Evolutionary conservation across 2,888 invertebrate species (phyloP).

Genomic region (Stenurella melanura): DNA sequence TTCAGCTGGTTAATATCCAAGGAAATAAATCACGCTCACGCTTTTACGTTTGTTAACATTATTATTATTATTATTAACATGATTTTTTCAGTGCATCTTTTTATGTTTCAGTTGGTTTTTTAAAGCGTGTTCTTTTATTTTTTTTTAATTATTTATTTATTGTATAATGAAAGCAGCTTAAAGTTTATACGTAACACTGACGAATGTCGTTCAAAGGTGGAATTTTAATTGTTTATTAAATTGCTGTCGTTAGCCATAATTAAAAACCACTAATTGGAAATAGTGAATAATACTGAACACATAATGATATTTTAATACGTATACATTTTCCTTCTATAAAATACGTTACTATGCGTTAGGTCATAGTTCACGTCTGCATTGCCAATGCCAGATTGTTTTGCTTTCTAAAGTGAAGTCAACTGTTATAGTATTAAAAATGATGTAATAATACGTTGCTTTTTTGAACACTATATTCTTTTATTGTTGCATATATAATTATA

Average conservation of each 20-base stretch:
- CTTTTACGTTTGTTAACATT: too few relatives aligned
- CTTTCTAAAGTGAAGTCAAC: constrained; percentile 2
- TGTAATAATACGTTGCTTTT: neutral
- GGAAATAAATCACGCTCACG: too few relatives aligned
- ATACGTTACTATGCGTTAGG: neutral
- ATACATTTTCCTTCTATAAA: neutral
- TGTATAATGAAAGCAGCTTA: too few relatives aligned
- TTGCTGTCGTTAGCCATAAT: neutral
- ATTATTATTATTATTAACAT: too few relatives aligned
- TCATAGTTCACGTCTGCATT: neutral
- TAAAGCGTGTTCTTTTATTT: too few relatives aligned
- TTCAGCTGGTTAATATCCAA: too few relatives aligned
- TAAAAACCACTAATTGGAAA: neutral
- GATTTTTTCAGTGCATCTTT: too few relatives aligned
- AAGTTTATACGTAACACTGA: too few relatives aligned
- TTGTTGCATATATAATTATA: neutral
- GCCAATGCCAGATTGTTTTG: constrained; percentile 6
- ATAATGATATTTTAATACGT: neutral
- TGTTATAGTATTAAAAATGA: neutral
- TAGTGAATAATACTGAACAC: neutral
- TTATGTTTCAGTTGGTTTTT: too few relatives aligned
- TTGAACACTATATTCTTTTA: neutral
- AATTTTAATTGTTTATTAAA: too few relatives aligned
- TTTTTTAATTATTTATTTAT: too few relatives aligned
- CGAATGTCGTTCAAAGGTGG: too few relatives aligned